These are phyloP conservation scores for Cabera pusaria DNA, from an alignment of 2,888 invertebrate genomes.

Conservation along the genomic window DNA sequence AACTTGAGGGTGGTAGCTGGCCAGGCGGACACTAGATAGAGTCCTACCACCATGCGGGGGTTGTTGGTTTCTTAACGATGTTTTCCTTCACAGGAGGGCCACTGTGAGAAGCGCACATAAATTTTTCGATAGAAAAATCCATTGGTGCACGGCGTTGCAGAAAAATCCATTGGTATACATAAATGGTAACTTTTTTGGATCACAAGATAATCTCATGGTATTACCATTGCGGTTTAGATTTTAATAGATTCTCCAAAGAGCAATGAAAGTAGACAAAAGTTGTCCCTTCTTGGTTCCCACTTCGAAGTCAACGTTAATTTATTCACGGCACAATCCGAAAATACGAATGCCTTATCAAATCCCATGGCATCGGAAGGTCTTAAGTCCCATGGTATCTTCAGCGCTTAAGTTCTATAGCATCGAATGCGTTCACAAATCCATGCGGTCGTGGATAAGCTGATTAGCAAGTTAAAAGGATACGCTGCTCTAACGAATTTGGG, in stretches of 20 bases:
- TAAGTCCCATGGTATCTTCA: slow-evolving; percentile 37
- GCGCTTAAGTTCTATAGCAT: slow-evolving; percentile 34
- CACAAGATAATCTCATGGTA: too few relatives aligned
- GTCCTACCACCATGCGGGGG: too few relatives aligned
- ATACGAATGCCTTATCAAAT: slow-evolving; percentile 37
- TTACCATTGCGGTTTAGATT: too few relatives aligned
- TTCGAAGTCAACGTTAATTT: slow-evolving; percentile 36
- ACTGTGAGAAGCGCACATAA: too few relatives aligned
- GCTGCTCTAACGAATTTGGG: slow-evolving; percentile 50
- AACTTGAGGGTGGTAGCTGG: too few relatives aligned
- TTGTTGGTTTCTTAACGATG: too few relatives aligned
- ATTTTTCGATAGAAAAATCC: too few relatives aligned
- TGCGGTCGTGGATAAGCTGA: slow-evolving; percentile 62
- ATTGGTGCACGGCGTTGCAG: too few relatives aligned
- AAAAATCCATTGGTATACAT: too few relatives aligned
- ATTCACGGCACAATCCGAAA: slow-evolving; percentile 43
- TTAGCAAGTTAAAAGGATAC: slow-evolving; percentile 68
- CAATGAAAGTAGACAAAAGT: slow-evolving; percentile 12
- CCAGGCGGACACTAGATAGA: too few relatives aligned
- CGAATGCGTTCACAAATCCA: slow-evolving; percentile 56
- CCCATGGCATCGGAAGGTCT: slow-evolving; percentile 37
- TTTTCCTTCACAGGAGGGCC: too few relatives aligned
- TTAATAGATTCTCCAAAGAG: slow-evolving; percentile 3
- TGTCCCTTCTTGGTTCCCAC: slow-evolving; percentile 20
- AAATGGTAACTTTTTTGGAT: too few relatives aligned